Evolutionary conservation across 2,113 vertebrate species (phyloP).

Genomic region (Chaetodon trifascialis): DNA sequence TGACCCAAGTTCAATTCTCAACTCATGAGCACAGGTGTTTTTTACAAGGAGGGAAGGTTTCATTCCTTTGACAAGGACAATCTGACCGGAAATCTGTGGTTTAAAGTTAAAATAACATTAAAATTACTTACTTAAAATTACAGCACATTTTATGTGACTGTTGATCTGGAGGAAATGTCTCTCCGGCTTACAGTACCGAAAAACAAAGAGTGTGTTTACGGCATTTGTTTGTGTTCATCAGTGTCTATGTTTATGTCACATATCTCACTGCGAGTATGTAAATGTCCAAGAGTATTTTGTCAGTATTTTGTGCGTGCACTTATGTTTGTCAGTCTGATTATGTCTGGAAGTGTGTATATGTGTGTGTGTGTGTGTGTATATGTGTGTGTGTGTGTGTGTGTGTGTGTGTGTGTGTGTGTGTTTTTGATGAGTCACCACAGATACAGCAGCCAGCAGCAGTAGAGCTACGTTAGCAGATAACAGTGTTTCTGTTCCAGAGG

Average conservation of each 20-base stretch:
- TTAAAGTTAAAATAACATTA: background rate
- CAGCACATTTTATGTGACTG: background rate
- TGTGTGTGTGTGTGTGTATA: slow-evolving; percentile 2
- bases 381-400: slow-evolving; percentile 14
- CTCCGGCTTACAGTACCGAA: background rate
- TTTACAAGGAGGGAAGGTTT: background rate
- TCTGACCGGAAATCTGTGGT: background rate
- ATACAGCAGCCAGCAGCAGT: slow-evolving; percentile 59
- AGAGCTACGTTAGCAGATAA: slow-evolving; percentile 72
- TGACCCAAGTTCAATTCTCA: background rate
- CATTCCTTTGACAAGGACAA: background rate
- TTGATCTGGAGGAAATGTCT: slow-evolving; percentile 7
- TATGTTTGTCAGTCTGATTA: slow-evolving; percentile 34
- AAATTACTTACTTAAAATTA: no score
- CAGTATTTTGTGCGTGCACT: slow-evolving; percentile 15
- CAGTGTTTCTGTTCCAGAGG: slow-evolving; percentile 59
- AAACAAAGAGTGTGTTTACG: background rate
- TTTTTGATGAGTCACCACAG: slow-evolving; percentile 76
- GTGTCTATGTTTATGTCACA: background rate
- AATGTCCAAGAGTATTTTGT: slow-evolving; percentile 25
- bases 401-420: slow-evolving; percentile 11
- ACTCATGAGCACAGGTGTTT: background rate
- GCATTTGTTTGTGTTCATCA: background rate
- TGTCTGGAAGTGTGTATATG: slow-evolving; percentile 22
- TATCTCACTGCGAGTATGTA: slow-evolving; percentile 5